phyloP scores from a whole-genome alignment of 2,888 invertebrate species.

The Dione juno region DNA sequence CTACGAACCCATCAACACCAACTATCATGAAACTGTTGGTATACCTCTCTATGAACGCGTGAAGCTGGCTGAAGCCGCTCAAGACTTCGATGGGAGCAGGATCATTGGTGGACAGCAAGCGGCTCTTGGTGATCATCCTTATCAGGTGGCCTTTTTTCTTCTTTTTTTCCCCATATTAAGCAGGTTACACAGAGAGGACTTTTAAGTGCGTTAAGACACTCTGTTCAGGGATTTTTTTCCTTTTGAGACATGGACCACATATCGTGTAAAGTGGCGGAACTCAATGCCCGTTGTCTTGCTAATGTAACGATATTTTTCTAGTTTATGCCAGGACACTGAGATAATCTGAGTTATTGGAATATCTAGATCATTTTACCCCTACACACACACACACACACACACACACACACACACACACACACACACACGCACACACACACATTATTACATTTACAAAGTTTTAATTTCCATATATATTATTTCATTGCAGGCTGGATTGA shows the following conservation, averaged over 20 bases:
- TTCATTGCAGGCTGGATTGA: conserved; percentile 37
- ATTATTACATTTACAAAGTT: neutral
- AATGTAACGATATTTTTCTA: neutral
- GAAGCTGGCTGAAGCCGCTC: conserved; percentile 50
- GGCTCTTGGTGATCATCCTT: conserved; percentile 48
- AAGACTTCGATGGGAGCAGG: conserved; percentile 52
- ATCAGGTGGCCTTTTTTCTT: conserved; percentile 40
- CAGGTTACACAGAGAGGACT: neutral
- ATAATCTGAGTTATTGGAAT: too few species aligned
- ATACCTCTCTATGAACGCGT: conserved; percentile 51
- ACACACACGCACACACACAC: too few species aligned
- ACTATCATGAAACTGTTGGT: conserved; percentile 53
- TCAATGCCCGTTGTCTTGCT: neutral
- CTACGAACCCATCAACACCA: conserved; percentile 42
- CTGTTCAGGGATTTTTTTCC: too few species aligned
- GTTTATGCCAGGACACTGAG: too few species aligned
- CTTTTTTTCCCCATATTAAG: neutral
- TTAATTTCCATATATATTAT: neutral
- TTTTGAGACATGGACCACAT: too few species aligned
- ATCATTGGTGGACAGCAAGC: conserved; percentile 52
- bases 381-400: too few species aligned
- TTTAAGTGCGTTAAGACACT: neutral
- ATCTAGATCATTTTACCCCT: too few species aligned
- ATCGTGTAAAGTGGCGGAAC: neutral
- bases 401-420: too few species aligned